Evolutionary conservation across 2,888 invertebrate species (phyloP).

Genomic region (Trilocha varians): DNA sequence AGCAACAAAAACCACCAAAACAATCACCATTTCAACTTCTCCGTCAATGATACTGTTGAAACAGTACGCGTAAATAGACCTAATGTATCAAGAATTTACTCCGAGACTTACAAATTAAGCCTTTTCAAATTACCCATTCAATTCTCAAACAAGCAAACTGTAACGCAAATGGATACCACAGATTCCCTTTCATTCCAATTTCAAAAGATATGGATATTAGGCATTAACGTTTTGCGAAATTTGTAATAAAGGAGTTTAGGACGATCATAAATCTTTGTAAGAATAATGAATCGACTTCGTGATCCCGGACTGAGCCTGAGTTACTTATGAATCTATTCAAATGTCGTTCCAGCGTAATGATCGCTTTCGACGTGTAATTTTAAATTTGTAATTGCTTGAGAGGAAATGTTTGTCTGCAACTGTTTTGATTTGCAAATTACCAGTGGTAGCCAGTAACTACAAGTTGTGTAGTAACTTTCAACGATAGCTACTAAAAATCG

Average conservation of each 20-base stretch:
- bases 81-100: neutral
- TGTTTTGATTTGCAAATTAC: no score
- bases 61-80: neutral
- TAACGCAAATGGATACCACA: neutral
- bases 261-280: constrained; percentile 29
- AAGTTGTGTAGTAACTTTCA: no score
- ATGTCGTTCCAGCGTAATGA: constrained; percentile 5
- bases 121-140: neutral
- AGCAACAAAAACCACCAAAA: no score
- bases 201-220: constrained; percentile 1
- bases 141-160: neutral
- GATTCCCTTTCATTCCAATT: neutral
- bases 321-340: constrained; percentile 27
- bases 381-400: neutral
- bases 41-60: neutral
- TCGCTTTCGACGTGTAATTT: constrained; percentile 4
- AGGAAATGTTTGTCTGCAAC: neutral
- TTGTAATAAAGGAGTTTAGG: constrained; percentile 22
- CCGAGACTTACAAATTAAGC: neutral
- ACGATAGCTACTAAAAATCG: no score
- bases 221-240: constrained; percentile 6
- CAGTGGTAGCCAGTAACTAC: no score
- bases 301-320: constrained; percentile 23
- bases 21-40: no score
- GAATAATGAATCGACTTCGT: constrained; percentile 34